Base-by-base conservation (phyloP, 2,888 invertebrate species). In the Melieria omissa region DNA sequence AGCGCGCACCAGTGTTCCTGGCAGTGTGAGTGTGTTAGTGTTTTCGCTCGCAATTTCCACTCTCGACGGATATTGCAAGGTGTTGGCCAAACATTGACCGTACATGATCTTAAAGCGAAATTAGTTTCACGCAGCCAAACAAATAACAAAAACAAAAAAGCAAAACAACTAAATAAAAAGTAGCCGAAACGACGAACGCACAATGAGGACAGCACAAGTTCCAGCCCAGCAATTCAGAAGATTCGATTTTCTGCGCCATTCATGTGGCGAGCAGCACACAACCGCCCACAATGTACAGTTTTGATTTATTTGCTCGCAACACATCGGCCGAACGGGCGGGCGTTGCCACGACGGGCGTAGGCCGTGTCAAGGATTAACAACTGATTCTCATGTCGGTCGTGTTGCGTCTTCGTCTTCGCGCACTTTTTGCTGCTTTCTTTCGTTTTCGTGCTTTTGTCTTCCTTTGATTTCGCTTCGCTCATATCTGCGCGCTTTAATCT, bases 61-160 rank as follows among this genome's bases (percentile, higher is more conserved):
- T 65, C 71, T 41, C 78, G 78, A 73, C 81, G 84, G 84, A 84
- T 83, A 83, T 84, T 83, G 80, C 80, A 82, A 84, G 83, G 82
- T 83, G 84, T 80, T 80, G 79, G 76, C 76, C 80, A 82, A 84
- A 84, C 84, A 84, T 84, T 84, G 84, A 83, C 82, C 80, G 81
- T 80, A 83, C 83, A 84, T 84, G 84, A 81, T 80, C 80, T 80
- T 79, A 80, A 81, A 79, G 79, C 77, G n/a, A 80, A 79, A 80
- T 83, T 78, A 79, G 78, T 78, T 75, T 63, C 67, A 60, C 65
- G 49, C 65, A 54, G 42, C 45, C 65, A 65, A 16, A 16, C 58
- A 49, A 64, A 16, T 42, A 65, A 42, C 3, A 29, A 55, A 45
- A 46, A 29, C 14, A 70, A 46, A 8, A 29, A 54, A 65, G 58